phyloP scores from a whole-genome alignment of 1,140 invertebrate species.

The Phortica variegata region DNA sequence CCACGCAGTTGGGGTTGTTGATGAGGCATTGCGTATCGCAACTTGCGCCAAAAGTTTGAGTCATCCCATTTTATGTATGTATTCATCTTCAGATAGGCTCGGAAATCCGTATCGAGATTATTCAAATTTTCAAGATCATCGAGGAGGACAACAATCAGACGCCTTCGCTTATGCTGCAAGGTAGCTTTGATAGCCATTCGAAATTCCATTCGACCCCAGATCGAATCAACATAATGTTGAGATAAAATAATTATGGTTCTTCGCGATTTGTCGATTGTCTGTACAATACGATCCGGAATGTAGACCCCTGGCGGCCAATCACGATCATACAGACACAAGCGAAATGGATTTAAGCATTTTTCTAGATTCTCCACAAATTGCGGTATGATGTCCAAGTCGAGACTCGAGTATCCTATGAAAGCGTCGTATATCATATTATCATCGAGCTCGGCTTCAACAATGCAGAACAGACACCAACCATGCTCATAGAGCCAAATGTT shows the following conservation, averaged over 20 bases:
- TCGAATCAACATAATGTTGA: background rate
- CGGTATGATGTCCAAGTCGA: too few species aligned
- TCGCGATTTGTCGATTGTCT: background rate
- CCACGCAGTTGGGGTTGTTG: conserved; percentile 10
- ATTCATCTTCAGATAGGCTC: too few species aligned
- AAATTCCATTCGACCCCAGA: conserved; percentile 2
- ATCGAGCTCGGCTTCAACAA: background rate
- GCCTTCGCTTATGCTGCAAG: background rate
- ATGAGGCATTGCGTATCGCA: conserved; percentile 30
- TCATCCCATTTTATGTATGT: too few species aligned
- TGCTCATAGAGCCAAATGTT: conserved; percentile 1
- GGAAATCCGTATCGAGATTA: too few species aligned
- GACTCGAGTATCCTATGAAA: background rate
- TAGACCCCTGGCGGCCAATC: background rate
- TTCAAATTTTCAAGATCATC: too few species aligned
- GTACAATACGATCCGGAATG: background rate
- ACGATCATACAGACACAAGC: too few species aligned
- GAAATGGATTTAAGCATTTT: too few species aligned
- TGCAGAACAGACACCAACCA: background rate
- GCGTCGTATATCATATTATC: background rate
- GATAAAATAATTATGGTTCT: background rate
- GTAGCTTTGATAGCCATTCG: background rate
- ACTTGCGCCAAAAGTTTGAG: conserved; percentile 41
- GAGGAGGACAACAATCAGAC: too few species aligned
- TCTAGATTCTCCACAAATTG: too few species aligned